Percentiles rank a stretch among this genome's conserved stretches.
Conservation (phyloP, 2,797 vertebrate species). For the Anniella stebbinsi region DNA sequence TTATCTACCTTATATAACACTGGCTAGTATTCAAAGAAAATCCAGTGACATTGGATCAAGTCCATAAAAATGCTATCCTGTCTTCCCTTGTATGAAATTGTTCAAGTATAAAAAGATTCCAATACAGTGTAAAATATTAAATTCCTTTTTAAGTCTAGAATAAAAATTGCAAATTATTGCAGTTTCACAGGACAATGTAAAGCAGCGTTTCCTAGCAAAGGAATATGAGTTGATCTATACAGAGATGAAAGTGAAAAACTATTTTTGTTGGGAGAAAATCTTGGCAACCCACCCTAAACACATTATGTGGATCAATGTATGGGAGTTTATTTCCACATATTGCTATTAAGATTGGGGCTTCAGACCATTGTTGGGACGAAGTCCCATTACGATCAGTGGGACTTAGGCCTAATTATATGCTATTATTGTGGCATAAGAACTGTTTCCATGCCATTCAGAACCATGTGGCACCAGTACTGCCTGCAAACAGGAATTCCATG, state of each 20-base stretch:
- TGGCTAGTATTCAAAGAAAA: slow-evolving; percentile 86
- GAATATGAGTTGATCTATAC: slow-evolving; percentile 75
- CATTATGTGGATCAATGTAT: background rate
- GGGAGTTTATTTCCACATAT: background rate
- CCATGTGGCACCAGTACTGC: background rate
- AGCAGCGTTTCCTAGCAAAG: slow-evolving; percentile 90
- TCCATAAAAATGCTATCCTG: slow-evolving; percentile 93
- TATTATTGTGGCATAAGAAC: background rate
- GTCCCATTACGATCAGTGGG: background rate
- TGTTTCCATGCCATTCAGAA: background rate
- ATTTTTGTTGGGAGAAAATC: slow-evolving; percentile 49
- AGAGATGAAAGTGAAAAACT: slow-evolving; percentile 70
- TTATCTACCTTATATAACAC: slow-evolving; percentile 90
- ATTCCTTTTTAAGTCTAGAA: slow-evolving; percentile 93
- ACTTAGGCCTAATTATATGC: background rate
- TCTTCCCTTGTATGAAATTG: slow-evolving; percentile 99
- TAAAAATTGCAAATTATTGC: slow-evolving; percentile 94
- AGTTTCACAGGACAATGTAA: slow-evolving; percentile 92
- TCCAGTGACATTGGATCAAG: slow-evolving; percentile 96
- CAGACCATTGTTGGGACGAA: background rate
- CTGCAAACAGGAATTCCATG: background rate
- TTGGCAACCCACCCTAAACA: background rate
- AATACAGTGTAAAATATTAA: slow-evolving; percentile 99
- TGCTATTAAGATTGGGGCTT: slow-evolving; percentile 8
- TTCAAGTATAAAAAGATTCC: slow-evolving; percentile 99